A percentile compares a stretch with the other conserved stretches of the same genome.
These are phyloP conservation scores for Lasioglossum morio DNA, from an alignment of 2,888 invertebrate species.

Conservation along the genomic window DNA sequence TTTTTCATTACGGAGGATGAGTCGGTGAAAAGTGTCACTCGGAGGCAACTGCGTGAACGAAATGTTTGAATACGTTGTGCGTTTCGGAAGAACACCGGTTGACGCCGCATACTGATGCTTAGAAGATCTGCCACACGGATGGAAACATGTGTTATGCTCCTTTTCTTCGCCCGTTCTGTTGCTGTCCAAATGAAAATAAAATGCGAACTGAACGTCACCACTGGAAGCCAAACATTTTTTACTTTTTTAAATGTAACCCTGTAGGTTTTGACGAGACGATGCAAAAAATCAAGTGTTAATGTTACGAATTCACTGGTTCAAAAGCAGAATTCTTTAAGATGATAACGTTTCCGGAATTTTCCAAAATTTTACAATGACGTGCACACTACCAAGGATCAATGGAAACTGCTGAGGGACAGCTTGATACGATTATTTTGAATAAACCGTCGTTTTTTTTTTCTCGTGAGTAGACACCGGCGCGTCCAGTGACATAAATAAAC, in stretches of 20 bases:
- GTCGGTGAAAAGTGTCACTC: not conserved
- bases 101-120: not conserved
- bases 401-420: not conserved
- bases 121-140: not conserved
- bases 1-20: conserved; percentile 20
- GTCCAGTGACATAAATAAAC: conserved; percentile 54
- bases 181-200: not conserved
- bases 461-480: conserved; percentile 6
- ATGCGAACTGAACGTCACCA: too few species aligned
- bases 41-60: not conserved
- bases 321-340: not conserved
- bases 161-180: not conserved
- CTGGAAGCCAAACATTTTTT: too few species aligned
- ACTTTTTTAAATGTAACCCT: too few species aligned
- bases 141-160: not conserved
- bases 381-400: not conserved
- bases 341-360: not conserved
- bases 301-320: not conserved
- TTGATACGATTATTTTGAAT: conserved; percentile 53
- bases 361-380: not conserved
- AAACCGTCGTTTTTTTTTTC: conserved; percentile 41
- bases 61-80: not conserved
- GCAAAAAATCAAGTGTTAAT: too few species aligned
- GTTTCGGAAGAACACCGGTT: not conserved
- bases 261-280: too few species aligned